phyloP scores from a whole-genome alignment of 2,888 invertebrate genomes.

The Polyploca ridens region DNA sequence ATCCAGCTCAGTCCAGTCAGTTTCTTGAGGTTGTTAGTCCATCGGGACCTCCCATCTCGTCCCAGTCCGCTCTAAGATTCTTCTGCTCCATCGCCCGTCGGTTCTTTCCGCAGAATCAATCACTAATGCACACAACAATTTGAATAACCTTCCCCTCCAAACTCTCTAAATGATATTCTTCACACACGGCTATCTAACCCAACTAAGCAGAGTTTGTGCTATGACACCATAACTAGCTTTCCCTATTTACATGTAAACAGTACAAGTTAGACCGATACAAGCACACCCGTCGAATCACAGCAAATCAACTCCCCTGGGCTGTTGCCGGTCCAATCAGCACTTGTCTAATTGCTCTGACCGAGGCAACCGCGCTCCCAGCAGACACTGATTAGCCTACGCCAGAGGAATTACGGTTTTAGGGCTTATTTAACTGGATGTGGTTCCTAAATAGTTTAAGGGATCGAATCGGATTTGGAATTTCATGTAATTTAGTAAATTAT shows the following conservation, averaged over 20 bases:
- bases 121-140: too few species aligned
- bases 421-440: conserved; percentile 7
- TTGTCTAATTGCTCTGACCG: conserved; percentile 26
- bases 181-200: too few species aligned
- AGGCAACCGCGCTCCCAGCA: conserved; percentile 17
- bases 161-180: too few species aligned
- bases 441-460: not conserved
- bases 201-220: too few species aligned
- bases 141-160: too few species aligned
- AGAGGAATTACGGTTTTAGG: conserved; percentile 2
- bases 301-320: not conserved
- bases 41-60: too few species aligned
- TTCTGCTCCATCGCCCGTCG: too few species aligned
- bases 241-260: not conserved
- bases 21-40: not conserved
- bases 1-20: too few species aligned
- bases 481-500: too few species aligned
- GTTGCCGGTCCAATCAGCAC: conserved; percentile 15
- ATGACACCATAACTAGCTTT: not conserved
- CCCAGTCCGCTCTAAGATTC: too few species aligned
- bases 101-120: too few species aligned
- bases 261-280: not conserved
- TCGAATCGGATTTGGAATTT: not conserved
- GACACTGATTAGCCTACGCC: conserved; percentile 20
- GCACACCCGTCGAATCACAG: not conserved